phyloP scores from a whole-genome alignment of 1,140 invertebrate species.

The Cyclina sinensis region DNA sequence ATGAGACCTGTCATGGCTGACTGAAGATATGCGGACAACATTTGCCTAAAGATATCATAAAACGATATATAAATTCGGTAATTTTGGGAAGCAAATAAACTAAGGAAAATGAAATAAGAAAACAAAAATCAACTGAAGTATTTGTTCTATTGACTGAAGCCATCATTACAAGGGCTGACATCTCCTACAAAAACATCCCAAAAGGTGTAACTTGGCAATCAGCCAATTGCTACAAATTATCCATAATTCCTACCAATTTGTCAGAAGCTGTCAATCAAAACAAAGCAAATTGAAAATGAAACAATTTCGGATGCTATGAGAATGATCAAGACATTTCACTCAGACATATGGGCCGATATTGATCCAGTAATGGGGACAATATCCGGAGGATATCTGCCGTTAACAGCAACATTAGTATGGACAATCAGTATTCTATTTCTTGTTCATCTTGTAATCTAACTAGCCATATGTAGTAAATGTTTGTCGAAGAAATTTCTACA shows the following conservation, averaged over 20 bases:
- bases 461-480: not conserved
- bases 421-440: not conserved
- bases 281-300: not conserved
- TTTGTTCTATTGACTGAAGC: no score
- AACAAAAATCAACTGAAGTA: no score
- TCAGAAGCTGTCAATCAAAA: slow-evolving; percentile 13
- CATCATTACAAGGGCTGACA: no score
- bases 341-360: slow-evolving; percentile 13
- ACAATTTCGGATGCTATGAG: not conserved
- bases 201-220: not conserved
- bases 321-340: not conserved
- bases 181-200: not conserved
- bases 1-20: no score
- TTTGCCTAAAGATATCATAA: no score
- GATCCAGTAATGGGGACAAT: not conserved
- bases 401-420: slow-evolving; percentile 21
- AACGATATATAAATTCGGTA: no score
- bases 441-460: not conserved
- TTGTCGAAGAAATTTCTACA: not conserved
- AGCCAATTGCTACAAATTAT: not conserved
- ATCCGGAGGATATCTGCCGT: not conserved
- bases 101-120: no score
- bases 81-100: no score
- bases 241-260: not conserved
- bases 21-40: no score